Base-by-base conservation (phyloP, 2,888 invertebrate genomes). In the Parascotia fuliginaria region DNA sequence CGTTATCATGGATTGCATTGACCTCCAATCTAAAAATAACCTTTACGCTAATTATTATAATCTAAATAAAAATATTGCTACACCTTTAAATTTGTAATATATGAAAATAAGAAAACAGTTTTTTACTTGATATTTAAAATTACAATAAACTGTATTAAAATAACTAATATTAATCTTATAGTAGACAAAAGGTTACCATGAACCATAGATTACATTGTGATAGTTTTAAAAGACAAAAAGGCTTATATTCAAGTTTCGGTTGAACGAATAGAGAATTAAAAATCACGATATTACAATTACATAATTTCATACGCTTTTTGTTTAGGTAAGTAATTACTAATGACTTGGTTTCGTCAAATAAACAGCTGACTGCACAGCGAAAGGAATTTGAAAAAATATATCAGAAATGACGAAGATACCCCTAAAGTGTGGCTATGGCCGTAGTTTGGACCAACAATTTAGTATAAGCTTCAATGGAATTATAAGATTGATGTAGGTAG, bases 21-120 rank as follows among this genome's bases (percentile, higher is more conserved):
- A 54, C 49, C 43, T 45, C 12, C 12, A 31, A 42, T 47, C 53
- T 69, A 58, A 65, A n/a, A 54, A 42, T 38, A 65, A 60, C 49
- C 16, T 49, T 44, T 60, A 68, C 54, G 53, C 69, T 66, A 58
- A 64, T 55, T 57, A 58, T 47, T 68, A 68, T 27, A 58, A 58
- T 58, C 62, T 66, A 62, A 24, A 69, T 65, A 66, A 68, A 65
- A 68, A 69, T 69, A 66, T 69, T 69, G 66, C 70, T 66, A 66
- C 70, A 66, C 46, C 62, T 40, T 64, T 24, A 24, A 24, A 24
- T 24, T 67, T 64, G 48, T 57, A 48, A 45, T 45, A 51, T 46
- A 65, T 48, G 57, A 53, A 57, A 58, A 55, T 44, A 42, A 38
- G 41, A 40, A 39, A 52, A 54, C 54, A 54, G 43, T 43, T 44